Evolutionary conservation across 2,888 invertebrate genomes (phyloP).

Genomic region (Thereva unica): DNA sequence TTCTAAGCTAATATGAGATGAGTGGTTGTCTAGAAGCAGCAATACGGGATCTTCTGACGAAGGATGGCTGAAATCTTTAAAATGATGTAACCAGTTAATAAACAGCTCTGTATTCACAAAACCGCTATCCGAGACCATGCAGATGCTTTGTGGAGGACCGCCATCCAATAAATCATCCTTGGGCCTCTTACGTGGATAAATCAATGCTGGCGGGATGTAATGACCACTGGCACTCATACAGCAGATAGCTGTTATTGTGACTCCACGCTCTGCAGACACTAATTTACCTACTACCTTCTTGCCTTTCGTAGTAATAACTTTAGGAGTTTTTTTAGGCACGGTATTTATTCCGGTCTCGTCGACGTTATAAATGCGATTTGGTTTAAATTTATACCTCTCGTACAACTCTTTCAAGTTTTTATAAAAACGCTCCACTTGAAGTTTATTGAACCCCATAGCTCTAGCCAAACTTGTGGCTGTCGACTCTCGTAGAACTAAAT

Average conservation of each 20-base stretch:
- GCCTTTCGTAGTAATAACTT: too few species aligned
- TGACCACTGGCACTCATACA: constrained; percentile 18
- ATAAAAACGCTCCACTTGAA: too few species aligned
- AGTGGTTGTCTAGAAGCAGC: constrained; percentile 5
- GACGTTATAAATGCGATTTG: too few species aligned
- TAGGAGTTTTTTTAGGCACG: too few species aligned
- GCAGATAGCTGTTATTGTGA: constrained; percentile 10
- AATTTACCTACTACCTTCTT: constrained; percentile 15
- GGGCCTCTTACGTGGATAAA: constrained; percentile 8
- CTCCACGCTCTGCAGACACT: constrained; percentile 12
- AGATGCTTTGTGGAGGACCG: constrained; percentile 13
- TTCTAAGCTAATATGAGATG: not conserved
- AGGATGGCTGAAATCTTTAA: constrained; percentile 2
- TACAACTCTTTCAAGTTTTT: too few species aligned
- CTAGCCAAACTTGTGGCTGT: too few species aligned
- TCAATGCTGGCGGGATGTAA: constrained; percentile 9
- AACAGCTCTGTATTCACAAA: constrained; percentile 23
- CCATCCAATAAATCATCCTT: constrained; percentile 13
- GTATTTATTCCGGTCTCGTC: too few species aligned
- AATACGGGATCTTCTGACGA: constrained; percentile 1
- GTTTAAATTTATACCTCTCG: too few species aligned
- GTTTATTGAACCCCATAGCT: too few species aligned
- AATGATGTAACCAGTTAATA: constrained; percentile 5
- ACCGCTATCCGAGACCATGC: constrained; percentile 22
- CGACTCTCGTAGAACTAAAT: too few species aligned